Evolutionary conservation across 2,113 vertebrate genomes (phyloP).

Genomic region (Axis porcinus): DNA sequence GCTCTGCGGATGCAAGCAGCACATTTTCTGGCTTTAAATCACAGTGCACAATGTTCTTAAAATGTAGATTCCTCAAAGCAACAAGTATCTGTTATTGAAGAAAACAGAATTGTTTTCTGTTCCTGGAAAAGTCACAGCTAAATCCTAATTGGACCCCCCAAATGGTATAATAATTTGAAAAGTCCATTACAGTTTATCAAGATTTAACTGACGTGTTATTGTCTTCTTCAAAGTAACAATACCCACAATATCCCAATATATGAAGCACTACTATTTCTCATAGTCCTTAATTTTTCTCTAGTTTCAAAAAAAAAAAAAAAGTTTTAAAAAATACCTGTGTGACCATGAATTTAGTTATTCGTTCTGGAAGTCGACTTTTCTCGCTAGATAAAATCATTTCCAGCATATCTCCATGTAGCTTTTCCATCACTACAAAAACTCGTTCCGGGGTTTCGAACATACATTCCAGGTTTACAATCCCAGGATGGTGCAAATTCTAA

Average conservation of each 20-base stretch:
- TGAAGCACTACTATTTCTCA: background rate
- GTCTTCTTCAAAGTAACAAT: background rate
- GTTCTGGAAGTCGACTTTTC: conserved; percentile 96
- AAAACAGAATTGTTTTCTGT: conserved; percentile 13
- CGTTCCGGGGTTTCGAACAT: conserved; percentile 99
- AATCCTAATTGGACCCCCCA: background rate
- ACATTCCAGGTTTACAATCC: conserved; percentile 98
- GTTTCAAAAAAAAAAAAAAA: background rate
- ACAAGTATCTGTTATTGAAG: conserved; percentile 91
- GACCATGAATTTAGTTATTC: conserved; percentile 98
- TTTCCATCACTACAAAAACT: conserved; percentile 99
- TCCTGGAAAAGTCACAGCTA: background rate
- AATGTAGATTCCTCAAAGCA: conserved; percentile 96
- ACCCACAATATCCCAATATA: background rate
- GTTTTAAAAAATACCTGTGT: conserved; percentile 87
- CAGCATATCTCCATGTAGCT: conserved; percentile 98
- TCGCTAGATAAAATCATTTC: conserved; percentile 99
- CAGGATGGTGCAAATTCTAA: conserved; percentile 97
- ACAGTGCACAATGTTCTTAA: conserved; percentile 99
- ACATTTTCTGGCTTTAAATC: conserved; percentile 99
- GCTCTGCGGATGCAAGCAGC: conserved; percentile 96
- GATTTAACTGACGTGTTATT: background rate
- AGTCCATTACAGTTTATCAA: background rate
- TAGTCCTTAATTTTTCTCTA: background rate
- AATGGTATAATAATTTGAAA: conserved; percentile 11